Base-by-base conservation (phyloP, 2,113 vertebrate species). In the Loxodonta africana region DNA sequence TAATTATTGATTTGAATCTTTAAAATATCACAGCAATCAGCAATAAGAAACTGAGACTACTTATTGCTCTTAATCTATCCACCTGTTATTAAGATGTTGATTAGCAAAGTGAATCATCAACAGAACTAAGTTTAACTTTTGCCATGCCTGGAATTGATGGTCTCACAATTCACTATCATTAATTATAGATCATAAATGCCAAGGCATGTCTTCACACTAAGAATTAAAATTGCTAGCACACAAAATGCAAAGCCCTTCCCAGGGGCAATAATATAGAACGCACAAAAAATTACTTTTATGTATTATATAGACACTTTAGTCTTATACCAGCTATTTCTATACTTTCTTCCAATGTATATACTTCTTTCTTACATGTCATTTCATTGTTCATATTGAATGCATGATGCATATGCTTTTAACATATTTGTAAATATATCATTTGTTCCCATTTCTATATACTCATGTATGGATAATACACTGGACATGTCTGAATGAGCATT, bases 21-120 rank as follows among this genome's bases (percentile, higher is more conserved):
- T 95, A 98, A 99, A 98, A 98, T 98, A 98, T 89, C 98, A 98
- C 77, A 53, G 98, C 95, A 98, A 98, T 98, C 98, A 98, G 98
- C 96, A 97, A 96, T 81, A 97, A 97, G 90, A 94, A 97, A 88
- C n/a, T 87, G 90, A 96, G 91, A 89, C 92, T 98, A 97, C 98
- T 98, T 94, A 96, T 95, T 97, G 77, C 44, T 98, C 97, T 98
- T 98, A 98, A 98, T 96, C 53, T 93, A 98, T 97, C 97, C 97
- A 92, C 71, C 53, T 90, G 92, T 90, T 98, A 96, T 96, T 96
- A 98, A 97, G 88, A 90, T 86, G 91, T 98, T 98, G 98, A 98
- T 98, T 98, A 98, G 69, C 25, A 97, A 96, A 95, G 93, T 84
- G 48, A 97, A 95, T 94, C 98, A 97, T 91, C 97, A 92, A 94